Evolutionary conservation across 2,888 invertebrate genomes (phyloP), one percentile per base, ranked within the genome.

Genomic region (Drosophila mimica): DNA sequence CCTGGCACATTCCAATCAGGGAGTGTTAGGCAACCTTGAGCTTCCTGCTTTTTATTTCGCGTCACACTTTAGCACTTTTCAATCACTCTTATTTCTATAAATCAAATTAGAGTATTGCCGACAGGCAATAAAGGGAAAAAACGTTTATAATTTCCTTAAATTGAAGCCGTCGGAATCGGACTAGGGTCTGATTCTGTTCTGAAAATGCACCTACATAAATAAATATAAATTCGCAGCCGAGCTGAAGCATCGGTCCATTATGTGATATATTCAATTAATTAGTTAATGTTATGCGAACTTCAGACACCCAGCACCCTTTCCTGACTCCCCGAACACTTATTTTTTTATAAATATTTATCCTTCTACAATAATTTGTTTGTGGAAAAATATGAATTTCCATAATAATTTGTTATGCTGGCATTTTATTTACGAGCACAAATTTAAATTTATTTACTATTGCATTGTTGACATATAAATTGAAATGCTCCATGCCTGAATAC

Each of bases 381-480:
- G 65, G 64, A 75, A 78, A 65, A 78, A 66, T 57, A 56, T 61
- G 15, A 40, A 65, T 40, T 60, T 38, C 59, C 62, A 51, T 64
- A 43, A 68, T 36, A 49, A 53, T 73, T 81, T 85, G 78, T 83
- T 77, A 31, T 62, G 57, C 43, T 43, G 43, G 57, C 56, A 56
- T 63, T 77, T 88, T 77, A 74, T 65, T 81, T 70, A 58, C 62
- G 48, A 48, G 48, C 13, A 46, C 71, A 83, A 66, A 86, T 71
- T 73, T 49, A 83, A 81, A 76, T 69, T 30, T 75, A 71, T 81
- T 71, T 81, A 70, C 82, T 81, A 75, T 87, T 83, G 52, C 82
- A 89, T 88, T 87, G 88, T 90, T 87, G 81, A 88, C 83, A 87
- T 64, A 79, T 68, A 90, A 88, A 87, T 90, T 87, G 88, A 88